A percentile compares a stretch with the other conserved stretches of the same genome.
phyloP scores from a whole-genome alignment of 1,140 invertebrate species.

The Calosoma granatense region DNA sequence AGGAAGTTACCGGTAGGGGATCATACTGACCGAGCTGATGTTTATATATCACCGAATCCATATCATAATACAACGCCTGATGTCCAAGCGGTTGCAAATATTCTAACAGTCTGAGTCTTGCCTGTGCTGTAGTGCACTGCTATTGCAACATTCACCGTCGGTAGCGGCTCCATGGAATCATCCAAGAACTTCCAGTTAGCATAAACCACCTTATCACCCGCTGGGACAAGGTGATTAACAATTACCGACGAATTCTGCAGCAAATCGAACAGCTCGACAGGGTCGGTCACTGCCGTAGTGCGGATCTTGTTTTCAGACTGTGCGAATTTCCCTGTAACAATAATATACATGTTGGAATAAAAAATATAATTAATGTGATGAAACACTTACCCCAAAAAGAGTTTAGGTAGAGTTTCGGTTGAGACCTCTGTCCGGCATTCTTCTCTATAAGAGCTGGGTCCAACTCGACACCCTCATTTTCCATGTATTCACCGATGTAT shows the following conservation, averaged over 20 bases:
- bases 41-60: background rate
- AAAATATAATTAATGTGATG: background rate
- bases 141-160: background rate
- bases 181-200: background rate
- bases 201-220: background rate
- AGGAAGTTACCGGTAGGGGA: background rate
- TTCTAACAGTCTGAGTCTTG: background rate
- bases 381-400: conserved; percentile 27
- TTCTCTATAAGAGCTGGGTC: conserved; percentile 27
- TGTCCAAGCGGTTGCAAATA: background rate
- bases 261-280: background rate
- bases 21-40: background rate
- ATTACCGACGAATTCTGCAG: background rate
- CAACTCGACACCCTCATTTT: conserved; percentile 31
- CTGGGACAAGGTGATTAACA: background rate
- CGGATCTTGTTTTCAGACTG: background rate
- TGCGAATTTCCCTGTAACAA: no score
- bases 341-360: background rate
- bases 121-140: background rate
- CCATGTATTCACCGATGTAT: conserved; percentile 30
- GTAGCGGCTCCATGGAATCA: background rate
- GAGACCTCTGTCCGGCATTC: conserved; percentile 28
- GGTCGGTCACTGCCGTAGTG: background rate
- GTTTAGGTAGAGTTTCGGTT: conserved; percentile 30
- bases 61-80: background rate